Evolutionary conservation across 2,888 invertebrate species (phyloP), one percentile per base, ranked within the genome.

Genomic region (Mantis religiosa): DNA sequence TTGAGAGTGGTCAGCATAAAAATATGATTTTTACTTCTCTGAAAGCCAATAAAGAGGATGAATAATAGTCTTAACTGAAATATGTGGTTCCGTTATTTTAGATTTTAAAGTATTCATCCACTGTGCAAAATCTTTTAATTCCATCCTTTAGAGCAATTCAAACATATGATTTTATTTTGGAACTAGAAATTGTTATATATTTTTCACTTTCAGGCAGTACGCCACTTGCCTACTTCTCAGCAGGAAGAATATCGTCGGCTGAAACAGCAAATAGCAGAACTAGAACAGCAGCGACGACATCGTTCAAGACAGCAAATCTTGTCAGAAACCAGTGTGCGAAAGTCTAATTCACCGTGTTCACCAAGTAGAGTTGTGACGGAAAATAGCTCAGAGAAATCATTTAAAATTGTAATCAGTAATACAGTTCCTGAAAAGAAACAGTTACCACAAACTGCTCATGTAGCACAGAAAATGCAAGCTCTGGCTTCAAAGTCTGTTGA

Each of bases 201-300:
- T 41, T 85, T 20, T 71, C 30, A 84, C 9, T 71, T 89, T 81
- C n/a, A 93, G 93, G 93, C 93, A 82, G 93, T 93, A 34, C 92
- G 92, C 83, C 93, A 93, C 91, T 91, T 93, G 81, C 92, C 93
- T 41, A 92, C 91, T 30, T 92, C 93, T 3, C 92, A 92, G 83
- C 93, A 93, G 91, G 93, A 93, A 90, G 93, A 93, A 89, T 93
- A 93, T 90, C 92, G 92, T 28, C 92, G 93, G 30, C 89, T 93
- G 30, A 93, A 93, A 88, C 92, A 92, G 86, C 92, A 93, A 89
- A 92, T 93, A 47, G 86, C 92, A 12, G 81, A 86, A 30, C 81
- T 54, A 47, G 86, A 86, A 86, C 25, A 71, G 25, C 86, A 86
- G 7, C 28, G 28, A n/a, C 54, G 30, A 81, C 86, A 28, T 15